phyloP scores from a whole-genome alignment of 2,888 invertebrate genomes.

The Caenorhabditis sulstoni region DNA sequence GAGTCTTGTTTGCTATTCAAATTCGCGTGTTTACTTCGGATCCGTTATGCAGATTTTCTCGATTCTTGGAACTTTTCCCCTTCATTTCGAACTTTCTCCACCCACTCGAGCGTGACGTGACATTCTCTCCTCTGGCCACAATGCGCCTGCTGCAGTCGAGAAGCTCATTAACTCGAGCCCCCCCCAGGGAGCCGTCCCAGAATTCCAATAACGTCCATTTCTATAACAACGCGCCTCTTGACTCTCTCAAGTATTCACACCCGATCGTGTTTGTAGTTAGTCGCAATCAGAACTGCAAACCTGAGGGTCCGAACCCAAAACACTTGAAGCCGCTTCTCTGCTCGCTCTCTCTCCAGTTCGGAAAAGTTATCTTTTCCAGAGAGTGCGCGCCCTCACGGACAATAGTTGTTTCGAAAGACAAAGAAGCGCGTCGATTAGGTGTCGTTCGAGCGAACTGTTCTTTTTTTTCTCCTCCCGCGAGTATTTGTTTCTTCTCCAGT shows the following conservation, averaged over 20 bases:
- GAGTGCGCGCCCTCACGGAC: constrained; percentile 18
- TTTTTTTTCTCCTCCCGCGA: too few relatives aligned
- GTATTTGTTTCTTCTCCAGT: constrained; percentile 6
- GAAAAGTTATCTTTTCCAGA: neutral
- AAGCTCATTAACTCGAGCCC: too few relatives aligned
- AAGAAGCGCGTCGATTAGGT: constrained; percentile 44
- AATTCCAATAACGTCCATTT: neutral
- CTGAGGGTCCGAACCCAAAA: constrained; percentile 18
- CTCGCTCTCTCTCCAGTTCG: neutral
- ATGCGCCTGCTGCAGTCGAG: too few relatives aligned
- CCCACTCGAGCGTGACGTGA: neutral
- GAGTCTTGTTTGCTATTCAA: constrained; percentile 53
- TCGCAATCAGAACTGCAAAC: constrained; percentile 8
- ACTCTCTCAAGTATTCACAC: neutral
- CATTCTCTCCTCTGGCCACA: neutral
- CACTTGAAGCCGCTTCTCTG: constrained; percentile 14
- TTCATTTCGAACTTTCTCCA: too few relatives aligned
- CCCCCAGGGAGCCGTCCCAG: too few relatives aligned
- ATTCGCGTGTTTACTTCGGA: constrained; percentile 11
- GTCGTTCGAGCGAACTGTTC: constrained; percentile 17
- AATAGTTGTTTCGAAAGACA: constrained; percentile 32
- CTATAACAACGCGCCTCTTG: constrained; percentile 5
- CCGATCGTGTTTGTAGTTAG: neutral
- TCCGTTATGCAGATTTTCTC: constrained; percentile 53
- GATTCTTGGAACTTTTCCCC: constrained; percentile 9